These are phyloP conservation scores for Phasianus colchicus DNA, from an alignment of 2,113 vertebrate genomes.

Conservation along the genomic window DNA sequence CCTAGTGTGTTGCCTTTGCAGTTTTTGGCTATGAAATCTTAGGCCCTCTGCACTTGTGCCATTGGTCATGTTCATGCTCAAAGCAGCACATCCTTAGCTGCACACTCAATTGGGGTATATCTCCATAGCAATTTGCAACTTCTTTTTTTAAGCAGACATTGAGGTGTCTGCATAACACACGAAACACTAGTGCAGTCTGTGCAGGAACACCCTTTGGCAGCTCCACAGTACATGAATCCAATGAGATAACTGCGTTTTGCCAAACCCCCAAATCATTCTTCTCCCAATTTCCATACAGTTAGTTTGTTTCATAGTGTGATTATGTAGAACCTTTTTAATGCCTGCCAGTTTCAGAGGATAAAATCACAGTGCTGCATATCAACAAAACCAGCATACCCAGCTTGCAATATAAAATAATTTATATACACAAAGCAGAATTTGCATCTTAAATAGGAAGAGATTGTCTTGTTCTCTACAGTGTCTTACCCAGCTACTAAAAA, in stretches of 20 bases:
- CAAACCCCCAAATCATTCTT: not conserved
- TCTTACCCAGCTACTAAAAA: slow-evolving; percentile 68
- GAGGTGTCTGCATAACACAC: not conserved
- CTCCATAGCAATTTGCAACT: not conserved
- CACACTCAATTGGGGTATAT: not conserved
- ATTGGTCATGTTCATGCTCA: not conserved
- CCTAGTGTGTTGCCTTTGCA: not conserved
- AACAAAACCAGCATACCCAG: slow-evolving; percentile 61
- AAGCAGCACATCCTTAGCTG: not conserved
- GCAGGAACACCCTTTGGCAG: slow-evolving; percentile 21
- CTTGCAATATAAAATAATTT: slow-evolving; percentile 51
- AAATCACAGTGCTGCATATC: slow-evolving; percentile 66
- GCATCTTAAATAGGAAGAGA: slow-evolving; percentile 63
- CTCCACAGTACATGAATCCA: not conserved
- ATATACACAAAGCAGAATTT: slow-evolving; percentile 58
- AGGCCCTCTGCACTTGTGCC: not conserved
- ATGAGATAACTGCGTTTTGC: slow-evolving; percentile 28
- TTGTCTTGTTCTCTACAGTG: slow-evolving; percentile 50
- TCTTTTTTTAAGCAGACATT: not conserved
- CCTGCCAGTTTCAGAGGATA: slow-evolving; percentile 50
- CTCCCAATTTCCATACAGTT: slow-evolving; percentile 12
- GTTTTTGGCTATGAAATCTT: not conserved
- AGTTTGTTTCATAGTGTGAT: slow-evolving; percentile 3
- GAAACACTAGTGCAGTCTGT: not conserved
- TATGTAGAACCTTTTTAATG: slow-evolving; percentile 47